phyloP scores from a whole-genome alignment of 2,888 invertebrate genomes.

The Drosophila ustulata region DNA sequence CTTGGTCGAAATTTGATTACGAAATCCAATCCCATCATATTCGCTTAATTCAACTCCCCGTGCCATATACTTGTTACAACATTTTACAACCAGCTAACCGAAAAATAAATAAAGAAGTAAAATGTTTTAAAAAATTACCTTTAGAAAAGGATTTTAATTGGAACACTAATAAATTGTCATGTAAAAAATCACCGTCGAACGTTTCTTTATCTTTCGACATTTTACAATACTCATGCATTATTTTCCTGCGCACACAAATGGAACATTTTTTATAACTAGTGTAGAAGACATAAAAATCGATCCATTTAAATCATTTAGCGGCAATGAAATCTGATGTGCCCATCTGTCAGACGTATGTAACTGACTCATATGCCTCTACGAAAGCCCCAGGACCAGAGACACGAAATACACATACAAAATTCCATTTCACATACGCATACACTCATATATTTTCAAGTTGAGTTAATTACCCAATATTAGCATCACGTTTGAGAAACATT shows the following conservation, averaged over 20 bases:
- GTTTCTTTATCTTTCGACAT: too few species aligned
- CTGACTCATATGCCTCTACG: conserved; percentile 41
- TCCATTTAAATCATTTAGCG: conserved; percentile 72
- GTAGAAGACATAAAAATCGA: conserved; percentile 58
- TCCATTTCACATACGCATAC: background rate
- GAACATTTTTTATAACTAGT: conserved; percentile 59
- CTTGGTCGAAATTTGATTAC: too few species aligned
- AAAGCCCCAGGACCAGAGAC: conserved; percentile 28
- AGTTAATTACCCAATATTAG: conserved; percentile 63
- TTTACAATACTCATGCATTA: background rate
- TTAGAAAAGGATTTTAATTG: too few species aligned
- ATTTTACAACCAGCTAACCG: too few species aligned
- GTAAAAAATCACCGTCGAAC: too few species aligned
- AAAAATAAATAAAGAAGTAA: too few species aligned
- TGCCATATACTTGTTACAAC: too few species aligned
- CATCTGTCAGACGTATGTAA: background rate
- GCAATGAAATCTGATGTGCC: conserved; percentile 58
- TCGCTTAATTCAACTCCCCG: too few species aligned
- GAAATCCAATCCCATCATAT: too few species aligned
- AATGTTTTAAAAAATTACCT: too few species aligned
- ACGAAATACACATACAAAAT: conserved; percentile 25
- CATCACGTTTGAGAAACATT: conserved; percentile 71
- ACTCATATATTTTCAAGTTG: conserved; percentile 21
- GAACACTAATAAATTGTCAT: too few species aligned
- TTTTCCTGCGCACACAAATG: conserved; percentile 2